Evolutionary conservation across 2,888 invertebrate genomes (phyloP).

Genomic region (Apodemia mormo): DNA sequence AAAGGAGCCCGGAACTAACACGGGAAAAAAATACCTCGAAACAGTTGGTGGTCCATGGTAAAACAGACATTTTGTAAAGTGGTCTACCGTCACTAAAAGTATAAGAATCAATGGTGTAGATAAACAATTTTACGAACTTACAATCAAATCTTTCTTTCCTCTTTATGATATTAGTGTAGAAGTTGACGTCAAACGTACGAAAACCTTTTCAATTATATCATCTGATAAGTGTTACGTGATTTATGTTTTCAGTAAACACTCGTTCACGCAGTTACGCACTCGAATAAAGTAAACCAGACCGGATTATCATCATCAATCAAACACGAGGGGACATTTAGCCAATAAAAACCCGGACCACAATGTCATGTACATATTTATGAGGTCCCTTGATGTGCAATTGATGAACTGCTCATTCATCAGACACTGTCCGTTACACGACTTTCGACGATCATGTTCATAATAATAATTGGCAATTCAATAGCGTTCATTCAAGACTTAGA

Average conservation of each 20-base stretch:
- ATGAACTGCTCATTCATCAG: constrained; percentile 69
- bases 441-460: not conserved
- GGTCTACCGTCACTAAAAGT: too few relatives aligned
- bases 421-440: constrained; percentile 41
- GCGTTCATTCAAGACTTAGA: not conserved
- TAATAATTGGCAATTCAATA: constrained; percentile 14
- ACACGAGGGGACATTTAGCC: constrained; percentile 46
- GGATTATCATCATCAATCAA: constrained; percentile 51
- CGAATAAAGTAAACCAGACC: constrained; percentile 61
- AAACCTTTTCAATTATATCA: not conserved
- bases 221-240: constrained; percentile 1
- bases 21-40: too few relatives aligned
- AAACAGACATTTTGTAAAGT: too few relatives aligned
- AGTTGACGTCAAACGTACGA: not conserved
- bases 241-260: constrained; percentile 5
- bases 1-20: too few relatives aligned
- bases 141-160: too few relatives aligned
- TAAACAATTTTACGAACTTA: too few relatives aligned
- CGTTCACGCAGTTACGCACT: constrained; percentile 11
- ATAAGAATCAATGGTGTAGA: too few relatives aligned
- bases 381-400: constrained; percentile 70
- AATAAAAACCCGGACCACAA: constrained; percentile 68
- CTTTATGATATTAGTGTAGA: too few relatives aligned
- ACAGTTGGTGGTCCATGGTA: too few relatives aligned
- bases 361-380: constrained; percentile 75